phyloP scores from a whole-genome alignment of 2,888 invertebrate genomes.

The Oeneis ivallda region DNA sequence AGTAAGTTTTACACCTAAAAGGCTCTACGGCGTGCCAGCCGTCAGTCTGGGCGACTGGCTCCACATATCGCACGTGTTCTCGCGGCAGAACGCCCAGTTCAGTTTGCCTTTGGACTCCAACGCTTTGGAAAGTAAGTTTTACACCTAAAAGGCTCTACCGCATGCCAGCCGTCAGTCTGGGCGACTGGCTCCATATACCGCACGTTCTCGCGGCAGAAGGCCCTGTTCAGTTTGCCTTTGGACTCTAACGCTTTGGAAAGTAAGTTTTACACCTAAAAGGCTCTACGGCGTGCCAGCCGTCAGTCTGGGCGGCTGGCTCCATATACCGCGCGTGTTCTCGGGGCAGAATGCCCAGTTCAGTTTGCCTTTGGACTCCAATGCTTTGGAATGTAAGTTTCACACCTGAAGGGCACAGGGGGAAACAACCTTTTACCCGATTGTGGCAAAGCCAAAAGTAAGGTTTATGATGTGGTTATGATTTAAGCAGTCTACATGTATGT shows the following conservation, averaged over 20 bases:
- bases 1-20: slow-evolving; percentile 45
- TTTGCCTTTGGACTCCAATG: slow-evolving; percentile 84
- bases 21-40: slow-evolving; percentile 64
- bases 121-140: slow-evolving; percentile 56
- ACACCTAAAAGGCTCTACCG: slow-evolving; percentile 47
- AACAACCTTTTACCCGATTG: no score
- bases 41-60: slow-evolving; percentile 82
- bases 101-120: slow-evolving; percentile 85
- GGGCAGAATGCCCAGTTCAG: slow-evolving; percentile 88
- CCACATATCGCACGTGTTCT: slow-evolving; percentile 88
- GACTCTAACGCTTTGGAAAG: slow-evolving; percentile 71
- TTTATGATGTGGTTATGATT: no score
- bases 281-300: slow-evolving; percentile 38
- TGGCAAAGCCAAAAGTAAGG: no score
- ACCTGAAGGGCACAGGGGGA: no score
- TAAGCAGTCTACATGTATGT: no score
- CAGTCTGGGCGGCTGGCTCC: slow-evolving; percentile 83
- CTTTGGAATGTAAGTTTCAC: slow-evolving; percentile 55
- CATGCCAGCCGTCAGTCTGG: slow-evolving; percentile 75
- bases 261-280: slow-evolving; percentile 40
- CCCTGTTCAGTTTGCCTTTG: slow-evolving; percentile 88
- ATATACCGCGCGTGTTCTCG: slow-evolving; percentile 88
- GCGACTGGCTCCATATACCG: slow-evolving; percentile 85
- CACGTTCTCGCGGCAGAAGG: slow-evolving; percentile 87
- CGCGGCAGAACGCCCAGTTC: slow-evolving; percentile 87